Base-by-base conservation (phyloP, 2,888 invertebrate genomes). In the Protodeltote pygarga region DNA sequence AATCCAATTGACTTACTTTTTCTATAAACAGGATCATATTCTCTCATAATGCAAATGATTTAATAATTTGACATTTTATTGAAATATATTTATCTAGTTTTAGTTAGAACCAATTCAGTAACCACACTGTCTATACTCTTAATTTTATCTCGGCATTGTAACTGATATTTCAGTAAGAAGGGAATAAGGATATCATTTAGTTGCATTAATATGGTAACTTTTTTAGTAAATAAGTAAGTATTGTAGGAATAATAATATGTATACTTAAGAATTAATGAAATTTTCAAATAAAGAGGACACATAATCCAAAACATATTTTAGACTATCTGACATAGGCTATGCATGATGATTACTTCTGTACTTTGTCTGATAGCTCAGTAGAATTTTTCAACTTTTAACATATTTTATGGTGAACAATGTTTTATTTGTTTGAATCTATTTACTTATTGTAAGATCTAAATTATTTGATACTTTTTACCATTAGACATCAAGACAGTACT, bases 401-500 rank as follows among this genome's bases (percentile, higher is more conserved):
- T 24, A 45, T 20, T n/a, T n/a, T n/a, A n/a, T n/a, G n/a, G n/a
- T n/a, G n/a, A 10, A 15, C 20, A 38, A 33, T 37, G 31, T 8
- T 24, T 25, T 21, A 20, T 20, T 38, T 33, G 24, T 32, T 35
- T 35, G 24, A 34, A 33, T 25, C 19, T 54, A 52, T 64, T 65
- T 57, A 62, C 39, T 38, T 47, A 51, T 49, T 27, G 34, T 69
- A 37, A 33, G 23, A 46, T 11, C 16, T 46, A 55, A 58, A 65
- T 60, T 64, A 60, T 61, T 67, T 65, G 44, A 70, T 59, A 68
- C 67, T 53, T 61, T 61, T 71, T 59, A 58, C 29, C 23, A 38
- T 32, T 49, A 47, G 51, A 67, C 54, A 40, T 65, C 45, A 35
- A 45, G 48, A 35, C 41, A 49, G 45, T 50, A 40, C 57, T 55